Evolutionary conservation across 2,888 invertebrate species (phyloP), one percentile per base, ranked within the genome.

Genomic region (Platypus cylindrus): DNA sequence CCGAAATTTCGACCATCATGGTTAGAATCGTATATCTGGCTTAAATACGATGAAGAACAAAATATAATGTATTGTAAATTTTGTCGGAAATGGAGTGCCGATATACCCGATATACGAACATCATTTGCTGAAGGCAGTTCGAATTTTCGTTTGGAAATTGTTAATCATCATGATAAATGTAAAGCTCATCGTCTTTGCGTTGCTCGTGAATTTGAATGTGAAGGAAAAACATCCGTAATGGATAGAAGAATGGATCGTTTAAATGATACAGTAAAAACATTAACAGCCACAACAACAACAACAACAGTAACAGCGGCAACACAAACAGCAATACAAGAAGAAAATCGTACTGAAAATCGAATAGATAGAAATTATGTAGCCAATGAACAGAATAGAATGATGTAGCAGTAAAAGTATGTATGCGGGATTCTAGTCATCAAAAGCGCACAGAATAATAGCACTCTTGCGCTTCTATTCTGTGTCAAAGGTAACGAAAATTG

Each of bases 121-220:
- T 79, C 79, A 1, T 82, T 82, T 49, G 77, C 79, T n/a, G 75
- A 76, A 50, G 81, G 81, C 37, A 82, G 78, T 51, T 70, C 75
- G 29, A 81, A 81, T 59, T 81, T 81, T 60, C 68, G 80, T 33
- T 64, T 80, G 41, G 81, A 81, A 63, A 81, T 81, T 49, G 73
- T 82, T 29, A 80, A 81, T 56, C 81, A 81, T 58, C 81, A 81
- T 53, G 76, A 81, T 56, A 80, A 77, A 55, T 79, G 78, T 56
- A 82, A 81, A 58, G 79, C 79, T 18, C 81, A 81, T 56, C 70
- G 74, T 47, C 59, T 78, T 49, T 81, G 81, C 55, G 60, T 67
- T 34, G 62, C 62, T 17, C 66, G 64, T 51, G 70, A 71, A 47
- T n/a, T n/a, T n/a, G n/a, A n/a, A n/a, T n/a, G n/a, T n/a, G n/a